Base-by-base conservation (phyloP, 2,113 vertebrate species). In the Notothenia rossii region DNA sequence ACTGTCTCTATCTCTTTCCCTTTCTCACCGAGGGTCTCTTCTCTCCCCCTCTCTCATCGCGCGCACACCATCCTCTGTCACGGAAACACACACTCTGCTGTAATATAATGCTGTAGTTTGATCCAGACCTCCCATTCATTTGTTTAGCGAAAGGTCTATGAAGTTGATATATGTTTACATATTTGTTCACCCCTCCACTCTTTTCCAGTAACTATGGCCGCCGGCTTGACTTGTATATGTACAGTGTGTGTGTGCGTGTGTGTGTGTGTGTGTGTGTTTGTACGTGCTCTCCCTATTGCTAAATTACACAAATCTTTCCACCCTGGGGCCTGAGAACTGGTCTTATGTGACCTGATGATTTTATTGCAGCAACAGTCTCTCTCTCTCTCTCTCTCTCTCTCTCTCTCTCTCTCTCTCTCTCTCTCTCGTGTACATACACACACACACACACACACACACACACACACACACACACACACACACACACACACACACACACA, bases 261-360 rank as follows among this genome's bases (percentile, higher is more conserved):
- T 75, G 76, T 82, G 56, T 72, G 77, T 79, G 82, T 80, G 77
- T 54, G 54, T 72, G 66, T 45, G 43, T 61, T 50, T 58, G 66
- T 77, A 82, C 72, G 55, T 66, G 78, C 51, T 77, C 63, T 88
- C 81, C 86, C 11, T 70, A 78, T 82, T 75, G 83, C 81, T 85
- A 84, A 87, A 89, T 95, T 94, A 91, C 91, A 91, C 94, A 94
- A 94, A 92, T 91, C 89, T 95, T 95, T 95, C 93, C 93, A 93
- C 88, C 89, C 86, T 68, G 86, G 90, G 92, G 83, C 91, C 90
- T 91, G 92, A 94, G 93, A 90, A 91, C 85, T 73, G 86, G 83
- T 93, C 93, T 88, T 91, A 95, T 91, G 90, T 94, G 93, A 93
- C 90, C 93, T 94, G 93, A 94, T 93, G 92, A 94, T 93, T 94